A percentile compares a stretch with the other conserved stretches of the same genome.
Evolutionary conservation across 2,113 vertebrate genomes (phyloP).

Genomic region (Gallinago media): DNA sequence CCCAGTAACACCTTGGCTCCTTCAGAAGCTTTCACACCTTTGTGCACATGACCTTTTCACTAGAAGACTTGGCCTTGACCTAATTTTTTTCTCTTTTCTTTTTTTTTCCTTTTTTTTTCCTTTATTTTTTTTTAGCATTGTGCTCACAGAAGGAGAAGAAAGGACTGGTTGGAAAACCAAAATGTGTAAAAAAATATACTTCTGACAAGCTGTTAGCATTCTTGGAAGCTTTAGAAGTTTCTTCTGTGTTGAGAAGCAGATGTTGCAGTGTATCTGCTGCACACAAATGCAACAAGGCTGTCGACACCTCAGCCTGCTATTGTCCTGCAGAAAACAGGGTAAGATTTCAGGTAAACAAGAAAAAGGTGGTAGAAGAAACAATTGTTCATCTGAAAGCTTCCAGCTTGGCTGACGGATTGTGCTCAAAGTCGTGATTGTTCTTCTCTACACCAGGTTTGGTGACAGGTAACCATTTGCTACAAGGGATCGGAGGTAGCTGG

Average conservation of each 20-base stretch:
- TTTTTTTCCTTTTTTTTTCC: no score
- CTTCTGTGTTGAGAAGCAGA: neutral
- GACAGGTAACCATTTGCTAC: fast-evolving
- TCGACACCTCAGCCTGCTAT: neutral
- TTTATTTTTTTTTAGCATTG: neutral
- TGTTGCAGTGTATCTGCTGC: neutral
- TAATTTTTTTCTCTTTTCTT: no score
- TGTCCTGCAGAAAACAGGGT: neutral
- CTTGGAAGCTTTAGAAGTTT: neutral
- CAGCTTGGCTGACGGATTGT: neutral
- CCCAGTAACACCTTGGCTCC: neutral
- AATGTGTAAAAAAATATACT: neutral
- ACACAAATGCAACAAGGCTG: neutral
- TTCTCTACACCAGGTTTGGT: neutral
- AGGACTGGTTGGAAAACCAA: neutral
- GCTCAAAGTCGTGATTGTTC: neutral
- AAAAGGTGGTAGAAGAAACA: neutral
- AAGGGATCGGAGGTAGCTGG: neutral
- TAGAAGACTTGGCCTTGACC: neutral
- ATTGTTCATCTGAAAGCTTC: neutral
- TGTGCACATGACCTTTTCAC: conserved; percentile 14
- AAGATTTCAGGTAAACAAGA: neutral
- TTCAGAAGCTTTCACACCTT: conserved; percentile 27
- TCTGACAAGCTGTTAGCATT: neutral
- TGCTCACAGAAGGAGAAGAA: neutral